Evolutionary conservation across 1,140 invertebrate genomes (phyloP).

Genomic region (Sitobion miscanthi): DNA sequence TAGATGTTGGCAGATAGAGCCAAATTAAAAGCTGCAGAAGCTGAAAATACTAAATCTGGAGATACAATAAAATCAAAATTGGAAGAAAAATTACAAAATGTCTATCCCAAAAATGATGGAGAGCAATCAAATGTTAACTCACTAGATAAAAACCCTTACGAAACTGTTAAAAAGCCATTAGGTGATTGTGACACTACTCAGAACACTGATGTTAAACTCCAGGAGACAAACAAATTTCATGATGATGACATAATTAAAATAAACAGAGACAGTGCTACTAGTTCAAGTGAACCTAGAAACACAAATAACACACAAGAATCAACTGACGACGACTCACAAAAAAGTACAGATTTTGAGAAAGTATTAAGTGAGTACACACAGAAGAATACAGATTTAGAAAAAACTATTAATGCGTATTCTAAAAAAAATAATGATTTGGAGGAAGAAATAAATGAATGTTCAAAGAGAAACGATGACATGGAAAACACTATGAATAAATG

Average conservation of each 20-base stretch:
- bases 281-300: neutral
- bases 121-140: neutral
- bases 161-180: neutral
- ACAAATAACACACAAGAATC: neutral
- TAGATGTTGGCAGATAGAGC: constrained; percentile 48
- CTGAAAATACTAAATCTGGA: neutral
- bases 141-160: neutral
- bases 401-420: constrained; percentile 28
- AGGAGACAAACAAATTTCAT: neutral
- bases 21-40: constrained; percentile 35
- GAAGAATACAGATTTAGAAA: constrained; percentile 32
- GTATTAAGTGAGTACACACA: constrained; percentile 21
- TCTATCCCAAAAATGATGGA: neutral
- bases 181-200: neutral
- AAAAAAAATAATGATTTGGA: constrained; percentile 13
- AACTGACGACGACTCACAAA: constrained; percentile 33
- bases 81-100: constrained; percentile 34
- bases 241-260: neutral
- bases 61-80: constrained; percentile 33
- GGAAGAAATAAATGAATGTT: constrained; percentile 24
- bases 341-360: constrained; percentile 29
- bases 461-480: constrained; percentile 30
- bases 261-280: neutral
- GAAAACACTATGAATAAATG: constrained; percentile 48
- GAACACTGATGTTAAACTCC: neutral